These are phyloP conservation scores for Limnephilus marmoratus DNA, from an alignment of 2,888 invertebrate species.

Conservation along the genomic window DNA sequence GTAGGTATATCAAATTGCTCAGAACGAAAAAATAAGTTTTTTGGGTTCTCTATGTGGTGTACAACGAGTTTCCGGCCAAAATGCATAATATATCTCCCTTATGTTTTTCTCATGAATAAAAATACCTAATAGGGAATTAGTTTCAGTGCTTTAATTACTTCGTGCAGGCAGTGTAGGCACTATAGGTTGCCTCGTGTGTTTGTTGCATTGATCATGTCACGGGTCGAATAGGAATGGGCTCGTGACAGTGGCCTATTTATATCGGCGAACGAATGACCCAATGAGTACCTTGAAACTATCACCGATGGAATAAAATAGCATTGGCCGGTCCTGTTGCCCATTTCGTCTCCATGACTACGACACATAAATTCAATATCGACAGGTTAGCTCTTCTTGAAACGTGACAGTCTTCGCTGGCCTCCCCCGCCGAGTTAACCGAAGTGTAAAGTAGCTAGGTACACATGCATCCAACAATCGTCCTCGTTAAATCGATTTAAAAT, in stretches of 20 bases:
- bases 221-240: background rate
- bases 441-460: background rate
- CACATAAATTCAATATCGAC: slow-evolving; percentile 62
- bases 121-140: background rate
- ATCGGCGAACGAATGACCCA: background rate
- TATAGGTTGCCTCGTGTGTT: background rate
- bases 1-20: too few relatives aligned
- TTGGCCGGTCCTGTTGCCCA: slow-evolving; percentile 56
- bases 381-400: slow-evolving; percentile 50
- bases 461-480: slow-evolving; percentile 13
- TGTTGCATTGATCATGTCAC: background rate
- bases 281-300: slow-evolving; percentile 34
- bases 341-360: slow-evolving; percentile 59
- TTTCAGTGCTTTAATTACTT: too few relatives aligned
- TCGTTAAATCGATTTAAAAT: background rate
- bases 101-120: background rate
- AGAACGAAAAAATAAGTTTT: too few relatives aligned
- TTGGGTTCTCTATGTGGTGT: too few relatives aligned
- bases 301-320: slow-evolving; percentile 31
- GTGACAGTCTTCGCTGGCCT: slow-evolving; percentile 49
- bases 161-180: background rate
- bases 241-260: slow-evolving; percentile 42
- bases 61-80: too few relatives aligned
- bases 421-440: slow-evolving; percentile 4
- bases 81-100: background rate